Conservation (phyloP, 2,797 vertebrate genomes). For the Poecilia wingei region DNA sequence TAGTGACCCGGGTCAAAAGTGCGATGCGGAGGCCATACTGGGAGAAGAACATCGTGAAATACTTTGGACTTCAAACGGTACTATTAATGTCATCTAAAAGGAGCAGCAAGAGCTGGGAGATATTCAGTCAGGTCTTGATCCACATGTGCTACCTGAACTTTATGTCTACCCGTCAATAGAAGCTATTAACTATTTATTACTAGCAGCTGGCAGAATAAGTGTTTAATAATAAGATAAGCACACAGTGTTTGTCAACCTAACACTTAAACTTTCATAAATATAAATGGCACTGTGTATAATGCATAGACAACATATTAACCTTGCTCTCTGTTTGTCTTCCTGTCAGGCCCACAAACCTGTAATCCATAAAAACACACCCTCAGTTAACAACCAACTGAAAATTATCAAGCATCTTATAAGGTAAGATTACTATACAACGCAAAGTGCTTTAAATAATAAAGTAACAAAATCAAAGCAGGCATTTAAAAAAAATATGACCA, state of each 20-base stretch:
- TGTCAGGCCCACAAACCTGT: slow-evolving; percentile 83
- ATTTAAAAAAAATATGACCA: not conserved
- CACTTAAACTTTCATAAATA: not conserved
- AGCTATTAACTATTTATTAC: not conserved
- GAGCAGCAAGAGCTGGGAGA: not conserved
- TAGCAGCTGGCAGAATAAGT: not conserved
- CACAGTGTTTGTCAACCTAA: not conserved
- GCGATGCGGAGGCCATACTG: slow-evolving; percentile 87
- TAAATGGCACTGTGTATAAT: not conserved
- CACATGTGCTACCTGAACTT: not conserved
- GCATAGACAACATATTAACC: not conserved
- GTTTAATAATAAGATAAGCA: not conserved
- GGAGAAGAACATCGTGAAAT: slow-evolving; percentile 88
- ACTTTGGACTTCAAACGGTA: slow-evolving; percentile 90
- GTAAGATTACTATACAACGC: slow-evolving; percentile 74
- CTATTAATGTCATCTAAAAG: not conserved
- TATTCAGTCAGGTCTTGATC: not conserved
- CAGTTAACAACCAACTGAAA: slow-evolving; percentile 90
- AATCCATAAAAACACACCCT: slow-evolving; percentile 94
- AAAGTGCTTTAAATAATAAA: not conserved
- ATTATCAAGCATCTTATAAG: slow-evolving; percentile 92
- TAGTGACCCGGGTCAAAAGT: slow-evolving; percentile 89
- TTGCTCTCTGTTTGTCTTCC: slow-evolving; percentile 7
- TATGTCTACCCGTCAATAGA: not conserved
- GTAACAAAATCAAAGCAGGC: not conserved